Conservation (phyloP, 30 jellyfish, hydroid and myxozoan genomes). For the Hydractinia symbiolongicarpus region DNA sequence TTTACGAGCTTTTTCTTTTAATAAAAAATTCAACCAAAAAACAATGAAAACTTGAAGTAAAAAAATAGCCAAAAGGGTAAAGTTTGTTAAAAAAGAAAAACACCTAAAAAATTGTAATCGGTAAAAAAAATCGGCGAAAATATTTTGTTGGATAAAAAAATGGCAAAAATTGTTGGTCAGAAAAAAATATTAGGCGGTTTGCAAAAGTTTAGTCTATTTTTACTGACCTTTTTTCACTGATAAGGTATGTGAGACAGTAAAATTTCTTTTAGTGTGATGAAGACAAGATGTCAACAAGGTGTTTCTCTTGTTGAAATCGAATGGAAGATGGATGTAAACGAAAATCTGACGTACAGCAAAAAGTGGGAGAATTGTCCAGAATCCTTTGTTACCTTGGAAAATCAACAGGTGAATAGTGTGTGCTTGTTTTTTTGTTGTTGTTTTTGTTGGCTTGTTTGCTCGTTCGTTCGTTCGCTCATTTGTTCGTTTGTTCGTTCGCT, state of each 20-base stretch:
- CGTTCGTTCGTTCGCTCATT: too few species aligned
- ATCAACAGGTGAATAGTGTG: constrained; percentile 45
- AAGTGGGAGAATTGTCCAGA: constrained; percentile 61
- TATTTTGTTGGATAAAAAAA: not conserved
- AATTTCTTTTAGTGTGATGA: constrained; percentile 30
- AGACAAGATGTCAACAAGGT: constrained; percentile 61
- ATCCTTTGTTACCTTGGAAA: constrained; percentile 46
- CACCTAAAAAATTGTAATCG: not conserved
- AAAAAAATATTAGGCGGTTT: not conserved
- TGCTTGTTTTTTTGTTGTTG: too few species aligned
- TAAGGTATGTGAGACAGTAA: not conserved
- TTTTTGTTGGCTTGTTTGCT: too few species aligned
- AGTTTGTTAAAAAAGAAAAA: too few species aligned
- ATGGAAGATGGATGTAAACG: constrained; percentile 33
- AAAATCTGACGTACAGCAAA: not conserved
- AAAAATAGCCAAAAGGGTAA: too few species aligned
- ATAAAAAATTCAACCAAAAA: too few species aligned
- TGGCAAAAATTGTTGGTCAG: not conserved
- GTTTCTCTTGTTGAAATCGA: constrained; percentile 69
- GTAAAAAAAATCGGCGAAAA: not conserved
- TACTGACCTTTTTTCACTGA: not conserved
- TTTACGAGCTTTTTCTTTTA: too few species aligned
- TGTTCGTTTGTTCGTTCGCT: too few species aligned
- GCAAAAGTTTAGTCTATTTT: too few species aligned
- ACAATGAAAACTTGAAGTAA: too few species aligned